Base-by-base conservation (phyloP, 1,140 invertebrate genomes). In the Ceratina japonica region DNA sequence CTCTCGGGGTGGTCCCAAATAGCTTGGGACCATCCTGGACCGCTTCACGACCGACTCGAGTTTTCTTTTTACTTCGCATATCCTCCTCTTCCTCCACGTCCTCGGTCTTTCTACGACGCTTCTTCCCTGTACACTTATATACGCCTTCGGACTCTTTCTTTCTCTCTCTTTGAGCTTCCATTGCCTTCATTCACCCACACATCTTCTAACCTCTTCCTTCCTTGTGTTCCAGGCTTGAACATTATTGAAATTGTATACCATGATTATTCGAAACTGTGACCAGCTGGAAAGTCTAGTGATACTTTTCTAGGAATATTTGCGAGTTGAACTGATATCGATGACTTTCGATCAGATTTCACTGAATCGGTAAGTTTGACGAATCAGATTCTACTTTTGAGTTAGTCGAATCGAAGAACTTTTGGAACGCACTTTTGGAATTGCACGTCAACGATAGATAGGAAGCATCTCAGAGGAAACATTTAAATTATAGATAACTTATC, bases 1-100 rank as follows among this genome's bases (percentile, higher is more conserved):
- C 87, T 87, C 87, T 88, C 88, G 86, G 88, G 89, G 89, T 90
- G 89, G 89, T 90, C 89, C 80, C 87, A 81, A 90, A 90, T 90
- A 88, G 87, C 87, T 89, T 87, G 86, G 88, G 87, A 89, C 87
- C 85, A 81, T 89, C 87, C 82, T 84, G 87, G 86, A 86, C 84
- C 87, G 86, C 80, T 85, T 81, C 82, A 79, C 86, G 87, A 81
- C 80, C 76, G 81, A 80, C 66, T 85, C 69, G 80, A 84, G 81
- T 87, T 87, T 89, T 87, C 78, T 89, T 89, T 87, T 87, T 85
- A 86, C 83, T 69, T 69, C 74, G 62, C 75, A 75, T n/a, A n/a
- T 62, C 75, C 59, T 76, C 72, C 61, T 81, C 59, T 72, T 80
- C 75, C 77, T 81, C 79, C 70, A 66, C 77, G 72, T 79, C 58